Conservation (phyloP, 2,888 invertebrate species). For the Pherbina coryleti region DNA sequence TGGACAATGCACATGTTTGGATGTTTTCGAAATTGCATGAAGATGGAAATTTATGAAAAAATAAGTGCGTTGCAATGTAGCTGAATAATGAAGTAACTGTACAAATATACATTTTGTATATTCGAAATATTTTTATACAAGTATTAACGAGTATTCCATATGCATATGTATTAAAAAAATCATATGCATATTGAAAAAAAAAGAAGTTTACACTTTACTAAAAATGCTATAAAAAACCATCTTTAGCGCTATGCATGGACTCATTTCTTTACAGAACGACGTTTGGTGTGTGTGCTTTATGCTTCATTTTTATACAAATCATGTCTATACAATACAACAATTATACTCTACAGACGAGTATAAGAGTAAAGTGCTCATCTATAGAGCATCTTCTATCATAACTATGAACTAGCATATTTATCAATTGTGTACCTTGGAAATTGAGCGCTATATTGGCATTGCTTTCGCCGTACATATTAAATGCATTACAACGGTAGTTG, state of each 20-base stretch:
- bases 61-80: too few relatives aligned
- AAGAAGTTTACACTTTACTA: too few relatives aligned
- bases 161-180: not conserved
- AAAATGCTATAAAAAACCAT: too few relatives aligned
- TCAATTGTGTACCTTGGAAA: constrained; percentile 85
- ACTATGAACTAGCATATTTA: not conserved
- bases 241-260: too few relatives aligned
- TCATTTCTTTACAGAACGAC: not conserved
- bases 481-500: constrained; percentile 98
- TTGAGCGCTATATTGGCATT: constrained; percentile 99
- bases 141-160: constrained; percentile 4
- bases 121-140: not conserved
- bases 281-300: not conserved
- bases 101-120: too few relatives aligned
- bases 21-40: too few relatives aligned
- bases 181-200: not conserved
- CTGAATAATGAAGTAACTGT: too few relatives aligned
- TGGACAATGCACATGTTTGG: not conserved
- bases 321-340: not conserved
- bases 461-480: constrained; percentile 98
- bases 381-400: not conserved
- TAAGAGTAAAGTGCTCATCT: too few relatives aligned
- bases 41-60: too few relatives aligned
- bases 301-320: not conserved
- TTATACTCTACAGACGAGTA: too few relatives aligned